phyloP scores from a whole-genome alignment of 2,113 vertebrate species.

The Rhabdomys dilectus region DNA sequence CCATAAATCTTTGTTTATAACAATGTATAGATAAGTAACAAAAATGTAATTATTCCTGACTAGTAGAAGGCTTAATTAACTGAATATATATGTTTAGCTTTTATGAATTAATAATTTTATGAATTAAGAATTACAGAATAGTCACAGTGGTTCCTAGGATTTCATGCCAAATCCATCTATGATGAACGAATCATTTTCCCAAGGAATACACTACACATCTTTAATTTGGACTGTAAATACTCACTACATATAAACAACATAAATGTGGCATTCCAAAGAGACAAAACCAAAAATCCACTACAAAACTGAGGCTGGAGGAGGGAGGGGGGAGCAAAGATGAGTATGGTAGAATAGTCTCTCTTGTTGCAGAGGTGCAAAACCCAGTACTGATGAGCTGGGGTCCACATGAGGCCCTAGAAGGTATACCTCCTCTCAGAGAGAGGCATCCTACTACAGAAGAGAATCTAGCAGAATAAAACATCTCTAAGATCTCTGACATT shows the following conservation, averaged over 20 bases:
- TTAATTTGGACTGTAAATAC: slow-evolving; percentile 51
- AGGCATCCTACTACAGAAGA: neutral
- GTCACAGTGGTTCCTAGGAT: slow-evolving; percentile 8
- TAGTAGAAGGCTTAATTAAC: slow-evolving; percentile 1
- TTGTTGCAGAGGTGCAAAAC: neutral
- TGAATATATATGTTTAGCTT: slow-evolving; percentile 31
- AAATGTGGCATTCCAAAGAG: slow-evolving; percentile 20
- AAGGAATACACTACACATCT: slow-evolving; percentile 18
- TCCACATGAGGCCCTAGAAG: neutral
- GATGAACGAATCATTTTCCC: slow-evolving; percentile 37
- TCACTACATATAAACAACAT: slow-evolving; percentile 44
- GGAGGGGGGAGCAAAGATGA: neutral
- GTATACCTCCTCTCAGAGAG: neutral
- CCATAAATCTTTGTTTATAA: slow-evolving; percentile 30
- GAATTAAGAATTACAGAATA: slow-evolving; percentile 45
- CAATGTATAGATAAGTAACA: slow-evolving; percentile 8
- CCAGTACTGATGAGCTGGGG: neutral
- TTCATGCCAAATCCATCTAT: slow-evolving; percentile 55
- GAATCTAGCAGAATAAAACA: slow-evolving; percentile 17
- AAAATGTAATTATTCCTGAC: slow-evolving; percentile 21
- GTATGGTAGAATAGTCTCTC: neutral
- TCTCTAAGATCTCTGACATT: neutral
- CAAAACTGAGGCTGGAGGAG: neutral
- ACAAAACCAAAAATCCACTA: neutral
- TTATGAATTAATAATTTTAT: slow-evolving; percentile 56